Base-by-base conservation (phyloP, 1,140 invertebrate species). In the Drusus annulatus region DNA sequence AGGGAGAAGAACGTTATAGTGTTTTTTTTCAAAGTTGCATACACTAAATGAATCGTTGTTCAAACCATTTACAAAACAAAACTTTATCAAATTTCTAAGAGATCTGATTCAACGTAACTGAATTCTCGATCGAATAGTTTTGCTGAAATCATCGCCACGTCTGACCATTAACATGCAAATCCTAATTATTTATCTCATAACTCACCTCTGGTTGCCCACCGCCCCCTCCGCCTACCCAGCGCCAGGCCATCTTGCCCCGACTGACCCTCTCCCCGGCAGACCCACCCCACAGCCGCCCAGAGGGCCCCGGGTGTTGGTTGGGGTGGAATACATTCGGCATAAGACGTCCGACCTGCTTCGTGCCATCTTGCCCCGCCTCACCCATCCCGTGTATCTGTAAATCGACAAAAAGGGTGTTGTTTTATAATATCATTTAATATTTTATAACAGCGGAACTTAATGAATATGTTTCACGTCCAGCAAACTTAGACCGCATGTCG, bases 321-420 rank as follows among this genome's bases (percentile, higher is more conserved):
- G 19, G 19, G 75, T 63, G 82, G 73, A 83, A 78, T 83, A 83
- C 79, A 83, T 83, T 83, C 81, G 77, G 75, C 79, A 80, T 83
- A 83, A 83, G 81, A 83, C 79, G 81, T 83, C 81, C 81, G 79
- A 83, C 81, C 81, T 83, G 81, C 71, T 83, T 80, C 81, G 79
- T 83, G 80, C 68, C 75, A 71, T 78, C 74, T 83, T 80, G 63
- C 65, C 65, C 81, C 75, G 45, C 50, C 36, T 69, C 51, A 31
- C 78, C 50, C 28, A 31, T 31, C 36, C 52, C 3, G 54, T 76
- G 76, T 83, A 80, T 78, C 78, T 83, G 60, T 79, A 73, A 60
- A 65, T 65, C 68, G 28, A 51, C 63, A 60, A 68, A 78, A 45
- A 79, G 81, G 81, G 81, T 80, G 81, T 69, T 83, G 78, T 60